phyloP scores from a whole-genome alignment of 2,888 invertebrate genomes.

The Macrosoma leucophasiata region DNA sequence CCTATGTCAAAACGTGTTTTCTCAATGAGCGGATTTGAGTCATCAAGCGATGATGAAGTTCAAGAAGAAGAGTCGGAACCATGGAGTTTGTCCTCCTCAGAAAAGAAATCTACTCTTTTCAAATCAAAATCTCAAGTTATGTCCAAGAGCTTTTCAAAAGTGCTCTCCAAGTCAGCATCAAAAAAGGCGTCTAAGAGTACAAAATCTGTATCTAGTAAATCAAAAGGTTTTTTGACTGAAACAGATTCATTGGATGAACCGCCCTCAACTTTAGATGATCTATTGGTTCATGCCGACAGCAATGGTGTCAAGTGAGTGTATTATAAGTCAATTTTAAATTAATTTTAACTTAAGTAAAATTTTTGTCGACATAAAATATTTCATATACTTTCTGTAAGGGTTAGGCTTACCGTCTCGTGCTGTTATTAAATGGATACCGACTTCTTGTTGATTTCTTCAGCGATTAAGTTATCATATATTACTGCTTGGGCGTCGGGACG shows the following conservation, averaged over 20 bases:
- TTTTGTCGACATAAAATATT: too few species aligned
- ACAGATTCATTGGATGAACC: conserved; percentile 20
- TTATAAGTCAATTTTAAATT: too few species aligned
- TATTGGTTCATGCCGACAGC: conserved; percentile 37
- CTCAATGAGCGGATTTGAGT: conserved; percentile 39
- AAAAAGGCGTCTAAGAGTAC: conserved; percentile 26
- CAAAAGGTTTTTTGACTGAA: conserved; percentile 25
- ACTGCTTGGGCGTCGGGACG: too few species aligned
- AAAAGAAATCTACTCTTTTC: too few species aligned
- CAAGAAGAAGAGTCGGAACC: conserved; percentile 31
- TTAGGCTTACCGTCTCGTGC: too few species aligned
- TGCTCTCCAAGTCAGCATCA: conserved; percentile 26
- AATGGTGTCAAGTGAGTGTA: conserved; percentile 22
- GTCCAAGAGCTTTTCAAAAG: conserved; percentile 28
- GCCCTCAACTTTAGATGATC: conserved; percentile 40
- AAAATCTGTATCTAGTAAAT: conserved; percentile 27
- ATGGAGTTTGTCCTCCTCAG: conserved; percentile 39
- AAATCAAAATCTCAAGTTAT: conserved; percentile 33
- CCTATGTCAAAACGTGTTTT: too few species aligned
- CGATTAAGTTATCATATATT: too few species aligned
- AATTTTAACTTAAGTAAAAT: too few species aligned
- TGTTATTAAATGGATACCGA: too few species aligned
- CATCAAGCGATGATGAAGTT: conserved; percentile 29
- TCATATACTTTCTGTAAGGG: too few species aligned
- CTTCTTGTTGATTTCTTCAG: too few species aligned